A percentile compares a stretch with the other conserved stretches of the same genome.
Conservation (phyloP, 2,888 invertebrate genomes). For the Stenotaenia linearis region DNA sequence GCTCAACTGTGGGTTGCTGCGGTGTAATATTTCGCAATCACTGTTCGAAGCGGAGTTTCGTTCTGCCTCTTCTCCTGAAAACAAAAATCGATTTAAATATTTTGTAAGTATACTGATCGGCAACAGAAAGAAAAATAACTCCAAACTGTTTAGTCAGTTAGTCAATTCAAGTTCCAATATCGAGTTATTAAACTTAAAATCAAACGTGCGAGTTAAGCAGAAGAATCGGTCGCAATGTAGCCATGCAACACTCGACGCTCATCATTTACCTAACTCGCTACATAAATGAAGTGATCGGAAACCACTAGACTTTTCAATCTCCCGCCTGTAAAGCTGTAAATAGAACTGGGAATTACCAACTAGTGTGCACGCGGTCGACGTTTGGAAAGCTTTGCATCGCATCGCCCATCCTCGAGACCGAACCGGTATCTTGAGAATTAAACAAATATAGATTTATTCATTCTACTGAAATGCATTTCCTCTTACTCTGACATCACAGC, state of each 20-base stretch:
- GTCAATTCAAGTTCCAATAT: not conserved
- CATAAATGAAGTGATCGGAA: conserved; percentile 19
- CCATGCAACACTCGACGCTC: not conserved
- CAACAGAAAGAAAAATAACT: not conserved
- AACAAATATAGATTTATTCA: not conserved
- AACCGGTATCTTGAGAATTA: conserved; percentile 54
- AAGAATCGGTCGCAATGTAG: not conserved
- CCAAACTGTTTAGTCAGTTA: not conserved
- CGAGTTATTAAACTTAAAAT: not conserved
- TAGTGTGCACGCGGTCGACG: conserved; percentile 47
- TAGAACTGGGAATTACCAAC: conserved; percentile 43
- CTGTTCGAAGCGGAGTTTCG: conserved; percentile 11
- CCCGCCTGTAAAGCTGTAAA: conserved; percentile 36
- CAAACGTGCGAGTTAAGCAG: not conserved
- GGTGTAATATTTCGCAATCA: conserved; percentile 39
- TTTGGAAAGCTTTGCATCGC: conserved; percentile 55
- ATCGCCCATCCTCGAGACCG: conserved; percentile 63
- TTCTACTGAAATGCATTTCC: not conserved
- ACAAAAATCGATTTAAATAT: not conserved
- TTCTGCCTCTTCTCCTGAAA: not conserved
- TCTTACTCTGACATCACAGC: conserved; percentile 46
- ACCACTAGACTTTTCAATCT: not conserved
- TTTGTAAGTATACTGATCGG: not conserved
- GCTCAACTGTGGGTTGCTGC: conserved; percentile 40
- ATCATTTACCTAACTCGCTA: conserved; percentile 12